Evolutionary conservation across 2,113 vertebrate species (phyloP), one percentile per base, ranked within the genome.

Genomic region (Muntiacus muntjak): DNA sequence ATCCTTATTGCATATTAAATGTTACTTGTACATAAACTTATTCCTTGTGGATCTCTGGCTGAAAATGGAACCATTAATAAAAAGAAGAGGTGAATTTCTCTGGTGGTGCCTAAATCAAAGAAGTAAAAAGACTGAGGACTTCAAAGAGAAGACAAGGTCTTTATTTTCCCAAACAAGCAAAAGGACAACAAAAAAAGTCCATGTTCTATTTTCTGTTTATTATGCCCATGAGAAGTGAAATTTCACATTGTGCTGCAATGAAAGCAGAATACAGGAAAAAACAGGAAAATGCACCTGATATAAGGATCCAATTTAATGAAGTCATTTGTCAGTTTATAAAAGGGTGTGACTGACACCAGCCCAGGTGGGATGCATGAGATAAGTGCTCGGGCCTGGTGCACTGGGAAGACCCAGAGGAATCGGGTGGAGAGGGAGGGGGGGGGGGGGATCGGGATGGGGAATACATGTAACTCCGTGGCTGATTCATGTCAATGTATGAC

Each of bases 31-130:
- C 15, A 78, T 82, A 82, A 33, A 55, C 9, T 82, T 78, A 89
- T 11, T 97, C 52, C 87, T 60, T 93, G 30, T 33, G 23, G 45
- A 50, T 91, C 78, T 57, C 60, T 52, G 36, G 50, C 14, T 94
- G 36, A 79, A 83, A 96, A 89, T 21, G 45, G 19, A 97, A 97
- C 21, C 54, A 71, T 95, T 89, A 92, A 92, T 74, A 79, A 95
- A 93, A 90, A 87, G 33, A 15, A 45, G 40, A 64, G 36, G 55
- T 71, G 1, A 7, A 47, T 19, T 67, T 93, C 62, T 92, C 33
- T 84, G 57, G 58, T 43, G 25, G 50, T 50, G 14, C 26, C 23
- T 82, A 82, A 88, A 89, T 97, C 47, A 96, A 92, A 88, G 30
- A 62, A 76, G 33, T 15, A 60, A 33, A 86, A 83, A 62, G 55